Conservation (phyloP, 2,113 vertebrate species). For the Gadus chalcogrammus region DNA sequence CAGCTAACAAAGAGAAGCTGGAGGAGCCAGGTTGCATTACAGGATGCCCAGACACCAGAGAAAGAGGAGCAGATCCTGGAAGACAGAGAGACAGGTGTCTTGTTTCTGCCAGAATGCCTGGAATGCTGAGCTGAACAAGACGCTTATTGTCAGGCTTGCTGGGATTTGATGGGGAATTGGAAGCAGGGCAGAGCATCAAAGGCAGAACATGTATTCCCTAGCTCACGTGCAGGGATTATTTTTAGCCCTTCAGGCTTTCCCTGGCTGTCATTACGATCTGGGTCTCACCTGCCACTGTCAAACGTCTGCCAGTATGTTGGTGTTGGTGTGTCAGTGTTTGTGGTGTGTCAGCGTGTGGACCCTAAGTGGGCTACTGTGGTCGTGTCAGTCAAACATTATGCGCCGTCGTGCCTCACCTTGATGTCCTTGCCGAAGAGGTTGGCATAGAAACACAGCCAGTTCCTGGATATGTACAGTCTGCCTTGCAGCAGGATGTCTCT, state of each 20-base stretch:
- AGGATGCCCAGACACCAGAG: background rate
- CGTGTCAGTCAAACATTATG: constrained; percentile 3
- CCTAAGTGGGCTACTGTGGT: constrained; percentile 6
- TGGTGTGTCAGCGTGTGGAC: background rate
- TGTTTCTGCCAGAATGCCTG: constrained; percentile 52
- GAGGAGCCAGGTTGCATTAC: background rate
- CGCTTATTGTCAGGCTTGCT: constrained; percentile 56
- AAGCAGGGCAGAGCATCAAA: constrained; percentile 36
- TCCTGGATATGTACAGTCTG: constrained; percentile 93
- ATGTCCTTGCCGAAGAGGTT: constrained; percentile 96
- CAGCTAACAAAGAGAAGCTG: too few relatives aligned
- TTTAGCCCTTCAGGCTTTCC: constrained; percentile 11
- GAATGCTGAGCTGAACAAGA: constrained; percentile 54
- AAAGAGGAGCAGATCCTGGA: background rate
- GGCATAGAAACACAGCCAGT: constrained; percentile 96
- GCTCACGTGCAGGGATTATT: constrained; percentile 8
- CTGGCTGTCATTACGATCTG: too few relatives aligned
- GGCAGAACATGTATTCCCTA: constrained; percentile 8
- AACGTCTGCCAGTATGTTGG: constrained; percentile 11
- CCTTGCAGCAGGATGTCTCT: constrained; percentile 93
- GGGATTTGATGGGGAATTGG: constrained; percentile 41
- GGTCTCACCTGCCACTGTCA: too few relatives aligned
- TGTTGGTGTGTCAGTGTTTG: background rate
- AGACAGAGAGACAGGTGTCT: constrained; percentile 18
- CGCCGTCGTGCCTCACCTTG: constrained; percentile 76